Evolutionary conservation across 2,888 invertebrate species (phyloP), one percentile per base, ranked within the genome.

Genomic region (Carterocephalus palaemon): DNA sequence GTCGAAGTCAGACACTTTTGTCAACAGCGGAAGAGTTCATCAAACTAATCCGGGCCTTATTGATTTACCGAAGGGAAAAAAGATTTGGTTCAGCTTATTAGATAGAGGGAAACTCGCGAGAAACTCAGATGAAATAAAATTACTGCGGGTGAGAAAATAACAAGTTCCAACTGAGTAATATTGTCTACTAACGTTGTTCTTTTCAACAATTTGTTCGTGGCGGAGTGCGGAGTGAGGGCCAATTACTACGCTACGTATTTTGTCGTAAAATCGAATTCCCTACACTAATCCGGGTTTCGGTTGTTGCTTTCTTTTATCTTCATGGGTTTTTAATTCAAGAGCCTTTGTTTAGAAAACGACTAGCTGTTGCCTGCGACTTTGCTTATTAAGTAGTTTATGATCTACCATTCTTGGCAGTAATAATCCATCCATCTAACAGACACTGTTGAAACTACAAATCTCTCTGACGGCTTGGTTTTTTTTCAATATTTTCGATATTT

Each of bases 11-110:
- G 24, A 33, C 41, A 33, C 36, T 29, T 34, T 43, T 37, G 36
- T 29, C 43, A 43, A 43, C 43, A 43, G 29, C 9, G 46, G 48
- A 55, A 49, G 48, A 53, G 55, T 52, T 52, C 51, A 49, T 46
- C 47, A 53, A 45, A 56, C 53, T 56, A 56, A 56, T 52, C 51
- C 49, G 37, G 34, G 28, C 31, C 46, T 55, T 55, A 57, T 57
- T 57, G 55, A 52, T 57, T 55, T 57, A 55, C 52, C 48, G 50
- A 46, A 48, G 20, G 28, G 34, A 31, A 52, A 49, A 48, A 37
- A 48, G 42, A 39, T 49, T 34, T 41, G 51, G 40, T 51, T 34
- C 39, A 47, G 47, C 37, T 51, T 53, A 53, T 55, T 52, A 51
- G 52, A 51, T 53, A 46, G 47, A 46, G 19, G 45, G 32, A 24